phyloP scores from a whole-genome alignment of 2,113 vertebrate genomes.

The Dascyllus trimaculatus region DNA sequence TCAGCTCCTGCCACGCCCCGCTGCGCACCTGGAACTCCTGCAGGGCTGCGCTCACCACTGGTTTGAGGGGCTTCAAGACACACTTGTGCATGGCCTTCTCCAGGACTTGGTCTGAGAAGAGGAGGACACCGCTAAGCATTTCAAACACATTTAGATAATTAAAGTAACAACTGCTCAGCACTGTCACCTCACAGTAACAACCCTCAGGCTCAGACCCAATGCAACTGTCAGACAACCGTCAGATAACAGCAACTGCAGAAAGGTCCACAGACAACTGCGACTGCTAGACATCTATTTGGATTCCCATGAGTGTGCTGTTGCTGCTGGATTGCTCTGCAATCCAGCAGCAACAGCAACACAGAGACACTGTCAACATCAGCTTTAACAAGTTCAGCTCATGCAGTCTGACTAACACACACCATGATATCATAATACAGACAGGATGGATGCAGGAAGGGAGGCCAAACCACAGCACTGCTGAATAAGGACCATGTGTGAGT shows the following conservation, averaged over 20 bases:
- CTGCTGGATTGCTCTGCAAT: not conserved
- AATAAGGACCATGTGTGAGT: conserved; percentile 44
- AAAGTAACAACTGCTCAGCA: too few relatives aligned
- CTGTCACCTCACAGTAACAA: too few relatives aligned
- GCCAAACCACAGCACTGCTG: conserved; percentile 69
- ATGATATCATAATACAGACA: conserved; percentile 53
- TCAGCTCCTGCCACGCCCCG: conserved; percentile 91
- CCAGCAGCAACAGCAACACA: too few relatives aligned
- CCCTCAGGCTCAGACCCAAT: too few relatives aligned
- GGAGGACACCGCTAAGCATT: not conserved
- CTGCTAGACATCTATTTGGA: too few relatives aligned
- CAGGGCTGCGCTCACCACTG: conserved; percentile 87
- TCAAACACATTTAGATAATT: not conserved
- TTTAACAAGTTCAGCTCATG: conserved; percentile 51
- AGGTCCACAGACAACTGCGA: too few relatives aligned
- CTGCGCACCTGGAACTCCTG: conserved; percentile 86
- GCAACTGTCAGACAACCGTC: too few relatives aligned
- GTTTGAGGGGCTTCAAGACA: conserved; percentile 92
- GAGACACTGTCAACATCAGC: conserved; percentile 6
- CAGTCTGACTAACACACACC: conserved; percentile 41
- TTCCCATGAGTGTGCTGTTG: not conserved
- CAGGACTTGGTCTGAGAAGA: conserved; percentile 89
- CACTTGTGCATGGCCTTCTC: conserved; percentile 98
- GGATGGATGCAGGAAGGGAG: conserved; percentile 37
- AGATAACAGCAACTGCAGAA: too few relatives aligned